Conservation (phyloP, 2,113 vertebrate genomes). For the Terrapene triunguis region DNA sequence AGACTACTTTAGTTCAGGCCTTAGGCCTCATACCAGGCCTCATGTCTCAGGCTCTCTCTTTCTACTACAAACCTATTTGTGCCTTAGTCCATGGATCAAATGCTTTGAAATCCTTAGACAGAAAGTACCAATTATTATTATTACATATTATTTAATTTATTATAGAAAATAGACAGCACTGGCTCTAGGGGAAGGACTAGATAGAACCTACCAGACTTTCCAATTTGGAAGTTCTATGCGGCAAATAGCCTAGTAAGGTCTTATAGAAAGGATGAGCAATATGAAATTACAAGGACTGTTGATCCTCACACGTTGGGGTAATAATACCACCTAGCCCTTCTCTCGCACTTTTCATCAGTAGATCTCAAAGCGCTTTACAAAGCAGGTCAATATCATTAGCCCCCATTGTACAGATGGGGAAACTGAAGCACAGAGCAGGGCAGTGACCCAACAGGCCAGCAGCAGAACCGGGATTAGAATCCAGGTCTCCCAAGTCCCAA, state of each 20-base stretch:
- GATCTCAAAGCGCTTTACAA: background rate
- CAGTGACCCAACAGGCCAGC: background rate
- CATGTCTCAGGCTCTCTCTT: too few relatives aligned
- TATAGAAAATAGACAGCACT: background rate
- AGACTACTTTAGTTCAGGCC: too few relatives aligned
- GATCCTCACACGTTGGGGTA: background rate
- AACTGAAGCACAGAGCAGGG: background rate
- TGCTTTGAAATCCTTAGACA: background rate
- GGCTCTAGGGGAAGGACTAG: rapidly evolving
- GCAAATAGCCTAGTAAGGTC: background rate
- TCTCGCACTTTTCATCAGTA: background rate
- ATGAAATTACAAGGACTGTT: background rate
- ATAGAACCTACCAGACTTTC: rapidly evolving
- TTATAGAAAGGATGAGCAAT: background rate
- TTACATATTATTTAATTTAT: too few relatives aligned
- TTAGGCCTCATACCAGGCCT: too few relatives aligned
- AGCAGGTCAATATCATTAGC: background rate
- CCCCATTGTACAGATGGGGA: background rate
- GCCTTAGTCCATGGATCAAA: background rate
- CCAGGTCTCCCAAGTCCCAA: background rate
- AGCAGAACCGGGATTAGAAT: background rate
- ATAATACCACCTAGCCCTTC: background rate
- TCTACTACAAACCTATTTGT: too few relatives aligned
- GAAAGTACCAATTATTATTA: background rate
- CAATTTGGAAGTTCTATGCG: background rate